Percentiles rank a stretch among this genome's conserved stretches.
Conservation (phyloP, 2,888 invertebrate species). For the Orthosia incerta region DNA sequence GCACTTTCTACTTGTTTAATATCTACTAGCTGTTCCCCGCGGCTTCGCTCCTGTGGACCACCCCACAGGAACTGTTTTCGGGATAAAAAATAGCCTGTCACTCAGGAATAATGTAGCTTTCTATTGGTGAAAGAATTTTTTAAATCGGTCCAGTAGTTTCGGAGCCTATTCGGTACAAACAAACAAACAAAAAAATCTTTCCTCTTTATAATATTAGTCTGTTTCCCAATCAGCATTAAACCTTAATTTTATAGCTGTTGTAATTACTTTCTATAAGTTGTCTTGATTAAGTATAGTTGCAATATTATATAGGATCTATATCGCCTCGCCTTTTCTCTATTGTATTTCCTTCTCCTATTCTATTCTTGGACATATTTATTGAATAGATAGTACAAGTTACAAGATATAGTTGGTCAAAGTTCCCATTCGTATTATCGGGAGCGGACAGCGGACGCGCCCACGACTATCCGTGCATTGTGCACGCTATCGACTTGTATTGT, state of each 20-base stretch:
- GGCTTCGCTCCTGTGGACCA: too few relatives aligned
- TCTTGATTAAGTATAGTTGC: constrained; percentile 8
- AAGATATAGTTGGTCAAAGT: constrained; percentile 67
- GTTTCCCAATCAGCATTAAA: constrained; percentile 19
- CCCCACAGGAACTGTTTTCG: too few relatives aligned
- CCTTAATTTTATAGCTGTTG: constrained; percentile 12
- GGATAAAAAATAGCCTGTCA: too few relatives aligned
- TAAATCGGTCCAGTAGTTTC: too few relatives aligned
- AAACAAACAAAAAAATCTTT: too few relatives aligned
- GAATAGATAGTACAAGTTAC: constrained; percentile 28
- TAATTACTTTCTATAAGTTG: constrained; percentile 8
- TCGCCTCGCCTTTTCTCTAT: constrained; percentile 1
- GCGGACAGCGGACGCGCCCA: constrained; percentile 62
- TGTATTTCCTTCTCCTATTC: constrained; percentile 5
- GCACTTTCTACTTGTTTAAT: constrained; percentile 38
- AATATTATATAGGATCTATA: background rate
- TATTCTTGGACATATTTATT: constrained; percentile 29
- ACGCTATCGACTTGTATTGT: constrained; percentile 48
- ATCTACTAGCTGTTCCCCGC: too few relatives aligned
- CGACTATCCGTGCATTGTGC: constrained; percentile 54
- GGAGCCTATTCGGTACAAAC: too few relatives aligned
- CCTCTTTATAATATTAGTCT: too few relatives aligned
- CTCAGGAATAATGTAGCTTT: too few relatives aligned
- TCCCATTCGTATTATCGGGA: constrained; percentile 67
- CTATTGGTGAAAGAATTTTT: too few relatives aligned